Base-by-base conservation (phyloP, 2,113 vertebrate species). In the Gyps fulvus region DNA sequence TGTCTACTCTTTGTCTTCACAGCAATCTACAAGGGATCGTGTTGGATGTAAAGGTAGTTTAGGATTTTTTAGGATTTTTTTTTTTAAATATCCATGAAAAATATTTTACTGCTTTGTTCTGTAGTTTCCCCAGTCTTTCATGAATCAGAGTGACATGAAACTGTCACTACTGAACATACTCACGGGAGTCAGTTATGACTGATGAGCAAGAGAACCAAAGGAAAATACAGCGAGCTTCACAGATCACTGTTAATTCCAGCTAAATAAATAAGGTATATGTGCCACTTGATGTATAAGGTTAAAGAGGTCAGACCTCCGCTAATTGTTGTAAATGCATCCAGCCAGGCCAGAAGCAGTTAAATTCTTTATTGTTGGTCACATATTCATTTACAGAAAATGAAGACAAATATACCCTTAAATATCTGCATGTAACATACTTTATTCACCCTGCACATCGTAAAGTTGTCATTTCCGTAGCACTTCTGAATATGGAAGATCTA, bases 161-260 rank as follows among this genome's bases (percentile, higher is more conserved):
- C 14, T 73, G 45, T 66, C 67, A 27, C 31, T 61, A 27, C 36
- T 81, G 70, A 91, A 73, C 81, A 25, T 87, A 23, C 58, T 87
- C 22, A 26, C 0, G 2, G 42, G 50, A 63, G 32, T 94, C 87
- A 83, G 49, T 36, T 91, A 57, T 71, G 79, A 91, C 50, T 94
- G 82, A 90, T 80, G 82, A 96, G 67, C 45, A 47, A 50, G 84
- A 85, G 74, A 85, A 62, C 22, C 61, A 52, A 94, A 96, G 74
- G 58, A 93, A 95, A 95, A 95, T 78, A 77, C 29, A 80, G 40
- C 4, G 11, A 90, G 82, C 82, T 94, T 95, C 84, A 94, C 74
- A 96, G 74, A 93, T 87, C 87, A 78, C 84, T 93, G 82, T 96
- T 94, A 95, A 97, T 94, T 95, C 91, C 91, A 95, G 78, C 78